Conservation (phyloP, 2,113 vertebrate species). For the Hippoglossus stenolepis region DNA sequence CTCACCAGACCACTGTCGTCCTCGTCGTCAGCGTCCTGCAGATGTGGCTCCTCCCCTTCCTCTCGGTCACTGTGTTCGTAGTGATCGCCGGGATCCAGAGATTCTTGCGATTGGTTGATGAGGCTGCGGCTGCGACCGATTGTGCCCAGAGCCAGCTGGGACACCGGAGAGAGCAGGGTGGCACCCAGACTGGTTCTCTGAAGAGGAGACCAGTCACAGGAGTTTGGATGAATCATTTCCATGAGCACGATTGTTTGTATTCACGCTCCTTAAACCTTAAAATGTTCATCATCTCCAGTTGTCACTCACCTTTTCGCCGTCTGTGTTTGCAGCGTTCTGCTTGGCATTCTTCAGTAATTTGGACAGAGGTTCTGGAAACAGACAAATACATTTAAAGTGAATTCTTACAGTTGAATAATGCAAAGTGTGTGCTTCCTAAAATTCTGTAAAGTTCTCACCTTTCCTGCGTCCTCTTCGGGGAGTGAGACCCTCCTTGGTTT, state of each 20-base stretch:
- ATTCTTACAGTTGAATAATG: not conserved
- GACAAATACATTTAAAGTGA: not conserved
- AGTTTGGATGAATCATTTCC: not conserved
- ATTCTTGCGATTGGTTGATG: conserved; percentile 84
- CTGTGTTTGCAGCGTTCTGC: conserved; percentile 87
- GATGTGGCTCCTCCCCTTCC: conserved; percentile 78
- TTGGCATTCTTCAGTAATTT: conserved; percentile 92
- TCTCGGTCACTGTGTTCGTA: conserved; percentile 85
- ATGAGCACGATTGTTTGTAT: not conserved
- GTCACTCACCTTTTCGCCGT: conserved; percentile 91
- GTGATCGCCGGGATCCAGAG: conserved; percentile 82
- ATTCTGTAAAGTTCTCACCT: conserved; percentile 77
- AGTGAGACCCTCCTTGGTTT: conserved; percentile 86
- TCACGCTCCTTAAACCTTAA: not conserved
- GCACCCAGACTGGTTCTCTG: conserved; percentile 84
- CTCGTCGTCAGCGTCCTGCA: conserved; percentile 88
- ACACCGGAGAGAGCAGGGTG: conserved; percentile 82
- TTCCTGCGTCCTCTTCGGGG: conserved; percentile 91
- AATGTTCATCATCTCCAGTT: not conserved
- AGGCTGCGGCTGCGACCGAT: conserved; percentile 84
- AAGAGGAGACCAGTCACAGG: conserved; percentile 20
- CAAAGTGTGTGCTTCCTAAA: not conserved
- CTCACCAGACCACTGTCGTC: conserved; percentile 86
- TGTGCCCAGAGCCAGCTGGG: conserved; percentile 82
- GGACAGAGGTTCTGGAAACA: conserved; percentile 89